Conservation (phyloP, 2,113 vertebrate species). For the Gasterosteus aculeatus region DNA sequence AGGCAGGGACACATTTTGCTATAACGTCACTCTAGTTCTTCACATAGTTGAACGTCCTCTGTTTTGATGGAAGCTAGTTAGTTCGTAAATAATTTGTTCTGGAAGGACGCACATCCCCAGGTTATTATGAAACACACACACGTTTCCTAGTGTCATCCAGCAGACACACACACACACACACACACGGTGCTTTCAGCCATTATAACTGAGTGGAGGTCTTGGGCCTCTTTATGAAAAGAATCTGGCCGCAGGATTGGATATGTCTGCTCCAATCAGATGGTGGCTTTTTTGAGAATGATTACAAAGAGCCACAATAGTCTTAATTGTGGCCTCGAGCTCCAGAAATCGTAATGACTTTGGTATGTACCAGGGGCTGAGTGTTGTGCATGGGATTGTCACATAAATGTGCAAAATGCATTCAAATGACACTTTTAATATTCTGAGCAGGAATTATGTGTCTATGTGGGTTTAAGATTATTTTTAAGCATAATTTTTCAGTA, state of each 20-base stretch:
- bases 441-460: not conserved
- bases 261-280: conserved; percentile 76
- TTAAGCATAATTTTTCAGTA: not conserved
- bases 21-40: not conserved
- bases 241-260: conserved; percentile 66
- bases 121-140: conserved; percentile 58
- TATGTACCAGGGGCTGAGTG: conserved; percentile 39
- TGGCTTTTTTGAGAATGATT: conserved; percentile 64
- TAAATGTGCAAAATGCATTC: conserved; percentile 29
- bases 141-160: conserved; percentile 24
- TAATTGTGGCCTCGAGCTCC: conserved; percentile 74
- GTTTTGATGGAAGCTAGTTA: conserved; percentile 58
- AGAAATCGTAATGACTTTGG: conserved; percentile 62
- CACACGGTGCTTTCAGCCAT: conserved; percentile 58
- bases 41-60: conserved; percentile 38
- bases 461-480: conserved; percentile 9
- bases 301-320: conserved; percentile 71
- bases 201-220: conserved; percentile 72
- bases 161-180: conserved; percentile 10
- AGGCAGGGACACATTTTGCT: not conserved
- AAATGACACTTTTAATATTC: conserved; percentile 39
- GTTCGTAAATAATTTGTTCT: conserved; percentile 59
- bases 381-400: conserved; percentile 36
- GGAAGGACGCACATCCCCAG: conserved; percentile 55
- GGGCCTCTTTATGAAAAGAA: conserved; percentile 73